Conservation (phyloP, 37 sponge, comb jelly and placozoan species). For the Agelas oroides region DNA sequence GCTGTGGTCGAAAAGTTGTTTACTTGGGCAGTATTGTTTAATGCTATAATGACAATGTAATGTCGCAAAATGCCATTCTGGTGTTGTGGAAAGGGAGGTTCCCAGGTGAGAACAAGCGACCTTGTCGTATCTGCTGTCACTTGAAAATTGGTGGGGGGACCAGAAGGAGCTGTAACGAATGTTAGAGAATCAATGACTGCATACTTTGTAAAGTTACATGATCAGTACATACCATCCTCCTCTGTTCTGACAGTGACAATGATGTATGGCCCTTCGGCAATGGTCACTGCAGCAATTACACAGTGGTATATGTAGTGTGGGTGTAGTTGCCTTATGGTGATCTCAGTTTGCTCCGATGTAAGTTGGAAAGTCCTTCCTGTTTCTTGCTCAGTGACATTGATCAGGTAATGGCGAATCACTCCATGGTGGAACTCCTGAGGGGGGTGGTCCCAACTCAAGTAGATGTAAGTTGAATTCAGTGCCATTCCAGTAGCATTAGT, state of each 20-base stretch:
- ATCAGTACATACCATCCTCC: constrained; percentile 32
- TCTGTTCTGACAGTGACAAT: constrained; percentile 1
- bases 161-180: constrained; percentile 25
- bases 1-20: neutral
- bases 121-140: neutral
- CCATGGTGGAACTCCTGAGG: constrained; percentile 33
- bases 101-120: neutral
- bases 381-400: constrained; percentile 1
- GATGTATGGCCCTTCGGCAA: constrained; percentile 25
- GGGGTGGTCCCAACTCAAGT: constrained; percentile 35
- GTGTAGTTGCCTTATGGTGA: neutral
- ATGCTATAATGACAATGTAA: constrained; percentile 12
- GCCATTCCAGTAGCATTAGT: neutral
- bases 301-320: constrained; percentile 43
- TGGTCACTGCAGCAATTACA: constrained; percentile 26
- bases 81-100: constrained; percentile 2
- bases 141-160: constrained; percentile 4
- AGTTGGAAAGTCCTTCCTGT: neutral
- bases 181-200: too few species aligned
- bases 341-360: neutral
- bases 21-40: neutral
- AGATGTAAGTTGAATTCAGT: constrained; percentile 14
- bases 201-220: neutral
- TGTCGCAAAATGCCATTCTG: constrained; percentile 34
- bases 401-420: constrained; percentile 22